Conservation (phyloP, 64 coral and sea anemone species). For the Trachythela sp. region DNA sequence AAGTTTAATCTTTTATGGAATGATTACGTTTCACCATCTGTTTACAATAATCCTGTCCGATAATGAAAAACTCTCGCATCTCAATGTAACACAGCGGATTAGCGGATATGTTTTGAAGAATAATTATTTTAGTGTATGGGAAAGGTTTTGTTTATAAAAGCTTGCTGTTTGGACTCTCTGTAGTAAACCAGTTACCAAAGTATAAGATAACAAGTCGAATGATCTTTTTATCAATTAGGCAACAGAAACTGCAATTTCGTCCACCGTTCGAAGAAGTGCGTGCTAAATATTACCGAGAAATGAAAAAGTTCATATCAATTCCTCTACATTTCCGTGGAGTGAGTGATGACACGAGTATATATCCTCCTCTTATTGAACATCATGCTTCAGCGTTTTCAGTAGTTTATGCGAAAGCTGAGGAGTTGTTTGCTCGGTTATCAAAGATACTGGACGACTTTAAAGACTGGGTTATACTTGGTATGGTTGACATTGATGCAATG, state of each 20-base stretch:
- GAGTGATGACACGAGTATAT: conserved; percentile 74
- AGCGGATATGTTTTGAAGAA: too few relatives aligned
- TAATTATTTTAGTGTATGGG: too few relatives aligned
- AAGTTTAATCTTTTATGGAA: too few relatives aligned
- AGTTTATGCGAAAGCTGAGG: conserved; percentile 84
- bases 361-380: conserved; percentile 86
- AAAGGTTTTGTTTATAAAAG: too few relatives aligned
- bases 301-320: conserved; percentile 97
- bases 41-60: too few relatives aligned
- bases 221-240: conserved; percentile 35
- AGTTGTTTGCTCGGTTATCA: conserved; percentile 64
- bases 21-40: too few relatives aligned
- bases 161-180: neutral
- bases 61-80: too few relatives aligned
- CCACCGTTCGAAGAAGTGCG: conserved; percentile 97
- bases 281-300: conserved; percentile 95
- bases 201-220: too few relatives aligned
- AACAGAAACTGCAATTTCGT: conserved; percentile 91
- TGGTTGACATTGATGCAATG: conserved; percentile 77
- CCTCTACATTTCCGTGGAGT: conserved; percentile 97
- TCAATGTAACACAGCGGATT: too few relatives aligned
- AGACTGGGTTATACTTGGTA: conserved; percentile 93
- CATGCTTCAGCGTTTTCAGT: conserved; percentile 86
- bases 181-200: too few relatives aligned
- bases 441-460: conserved; percentile 84